These are phyloP conservation scores for Parambassis ranga DNA, from an alignment of 2,797 vertebrate genomes.

Conservation along the genomic window DNA sequence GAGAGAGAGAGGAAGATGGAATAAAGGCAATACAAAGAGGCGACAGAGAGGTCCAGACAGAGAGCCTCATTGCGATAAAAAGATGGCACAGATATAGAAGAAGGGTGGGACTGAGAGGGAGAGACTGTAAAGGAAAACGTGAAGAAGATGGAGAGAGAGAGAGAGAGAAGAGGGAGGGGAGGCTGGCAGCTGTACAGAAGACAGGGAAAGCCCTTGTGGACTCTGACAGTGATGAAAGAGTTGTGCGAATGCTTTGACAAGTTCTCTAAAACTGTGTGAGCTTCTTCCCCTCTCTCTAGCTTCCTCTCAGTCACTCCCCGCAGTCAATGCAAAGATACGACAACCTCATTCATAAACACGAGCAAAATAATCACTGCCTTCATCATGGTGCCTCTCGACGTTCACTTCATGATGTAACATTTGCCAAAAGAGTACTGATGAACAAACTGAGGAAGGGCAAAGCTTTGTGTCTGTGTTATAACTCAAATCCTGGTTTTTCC, in stretches of 20 bases:
- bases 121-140: not conserved
- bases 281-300: not conserved
- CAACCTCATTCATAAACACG: conserved; percentile 14
- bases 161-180: conserved; percentile 1
- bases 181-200: conserved; percentile 34
- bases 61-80: conserved; percentile 28
- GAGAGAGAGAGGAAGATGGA: not conserved
- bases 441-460: too few relatives aligned
- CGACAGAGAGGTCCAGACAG: conserved; percentile 20
- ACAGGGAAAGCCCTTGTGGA: conserved; percentile 51
- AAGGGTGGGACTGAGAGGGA: conserved; percentile 1
- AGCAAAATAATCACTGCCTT: conserved; percentile 12
- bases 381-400: not conserved
- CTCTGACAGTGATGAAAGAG: conserved; percentile 68
- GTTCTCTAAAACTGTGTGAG: conserved; percentile 33
- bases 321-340: conserved; percentile 24
- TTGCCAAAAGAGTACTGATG: conserved; percentile 41
- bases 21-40: not conserved
- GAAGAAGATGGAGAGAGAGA: not conserved
- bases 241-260: conserved; percentile 61
- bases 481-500: not conserved
- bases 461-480: not conserved
- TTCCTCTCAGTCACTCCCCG: conserved; percentile 23
- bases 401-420: conserved; percentile 16
- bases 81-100: conserved; percentile 28